These are phyloP conservation scores for Criorhina ranunculi DNA, from an alignment of 2,888 invertebrate species.

Conservation along the genomic window DNA sequence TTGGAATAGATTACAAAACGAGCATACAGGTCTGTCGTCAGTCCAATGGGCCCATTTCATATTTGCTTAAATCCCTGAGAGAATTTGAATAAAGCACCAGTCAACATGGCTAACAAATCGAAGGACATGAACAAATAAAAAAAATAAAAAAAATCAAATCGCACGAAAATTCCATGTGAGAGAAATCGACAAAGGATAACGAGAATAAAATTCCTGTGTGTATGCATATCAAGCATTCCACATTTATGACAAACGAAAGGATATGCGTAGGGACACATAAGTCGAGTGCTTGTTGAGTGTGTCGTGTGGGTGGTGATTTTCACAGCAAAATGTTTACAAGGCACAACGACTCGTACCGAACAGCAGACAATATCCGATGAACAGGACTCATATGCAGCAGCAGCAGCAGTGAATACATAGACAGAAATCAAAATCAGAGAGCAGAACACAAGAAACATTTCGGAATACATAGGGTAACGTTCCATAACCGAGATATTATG, in stretches of 20 bases:
- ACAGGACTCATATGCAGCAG: conserved; percentile 5
- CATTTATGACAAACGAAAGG: conserved; percentile 28
- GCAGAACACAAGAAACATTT: conserved; percentile 40
- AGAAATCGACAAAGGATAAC: conserved; percentile 41
- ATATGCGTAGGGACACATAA: conserved; percentile 16
- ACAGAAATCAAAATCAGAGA: conserved; percentile 21
- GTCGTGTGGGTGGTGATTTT: conserved; percentile 26
- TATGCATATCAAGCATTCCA: background rate
- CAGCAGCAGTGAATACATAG: background rate
- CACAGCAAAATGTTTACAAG: conserved; percentile 48
- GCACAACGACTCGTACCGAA: conserved; percentile 40
- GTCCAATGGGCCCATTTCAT: conserved; percentile 29
- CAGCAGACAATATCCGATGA: conserved; percentile 48
- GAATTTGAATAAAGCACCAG: conserved; percentile 67
- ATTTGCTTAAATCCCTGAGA: conserved; percentile 36
- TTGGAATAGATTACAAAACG: conserved; percentile 51
- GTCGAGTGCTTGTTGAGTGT: conserved; percentile 40
- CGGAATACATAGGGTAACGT: background rate
- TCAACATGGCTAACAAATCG: conserved; percentile 45
- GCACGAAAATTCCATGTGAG: conserved; percentile 17
- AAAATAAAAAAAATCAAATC: conserved; percentile 17
- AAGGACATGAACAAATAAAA: conserved; percentile 26
- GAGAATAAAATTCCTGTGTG: conserved; percentile 23
- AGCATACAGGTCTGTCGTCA: conserved; percentile 15
- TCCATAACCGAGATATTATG: conserved; percentile 67